Conservation (phyloP, 2,797 vertebrate species). For the Poliocrania exsul region DNA sequence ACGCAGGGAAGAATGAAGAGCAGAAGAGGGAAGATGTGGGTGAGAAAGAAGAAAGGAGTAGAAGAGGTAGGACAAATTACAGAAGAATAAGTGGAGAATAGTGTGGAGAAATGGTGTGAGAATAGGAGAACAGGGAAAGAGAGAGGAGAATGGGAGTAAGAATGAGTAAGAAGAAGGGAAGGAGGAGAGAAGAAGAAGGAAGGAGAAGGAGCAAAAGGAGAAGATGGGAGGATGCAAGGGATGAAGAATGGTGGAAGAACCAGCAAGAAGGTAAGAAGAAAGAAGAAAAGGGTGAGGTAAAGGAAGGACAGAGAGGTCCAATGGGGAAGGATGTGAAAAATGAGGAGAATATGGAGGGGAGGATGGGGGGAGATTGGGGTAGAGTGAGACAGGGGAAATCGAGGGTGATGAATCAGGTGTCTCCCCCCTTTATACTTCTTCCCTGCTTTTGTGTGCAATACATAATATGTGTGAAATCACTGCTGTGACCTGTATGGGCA, state of each 20-base stretch:
- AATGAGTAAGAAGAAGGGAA: not conserved
- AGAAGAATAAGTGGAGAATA: not conserved
- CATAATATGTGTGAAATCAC: not conserved
- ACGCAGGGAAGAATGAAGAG: not conserved
- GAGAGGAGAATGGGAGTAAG: not conserved
- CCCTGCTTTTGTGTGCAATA: not conserved
- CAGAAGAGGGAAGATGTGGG: not conserved
- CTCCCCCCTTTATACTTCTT: not conserved
- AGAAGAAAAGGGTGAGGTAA: not conserved
- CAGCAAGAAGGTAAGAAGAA: not conserved
- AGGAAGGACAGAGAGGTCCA: not conserved
- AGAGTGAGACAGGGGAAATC: not conserved
- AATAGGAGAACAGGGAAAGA: not conserved
- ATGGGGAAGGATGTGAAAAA: not conserved
- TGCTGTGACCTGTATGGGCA: not conserved
- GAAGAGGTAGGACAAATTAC: not conserved
- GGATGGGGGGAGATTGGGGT: fast-evolving
- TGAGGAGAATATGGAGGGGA: not conserved
- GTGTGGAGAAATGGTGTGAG: not conserved
- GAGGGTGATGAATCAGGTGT: fast-evolving
- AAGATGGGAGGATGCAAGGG: not conserved
- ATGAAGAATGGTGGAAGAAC: not conserved
- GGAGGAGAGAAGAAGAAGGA: not conserved
- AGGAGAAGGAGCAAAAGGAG: not conserved
- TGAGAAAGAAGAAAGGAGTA: not conserved